phyloP scores from a whole-genome alignment of 2,113 vertebrate genomes.

The Anguilla japonica region DNA sequence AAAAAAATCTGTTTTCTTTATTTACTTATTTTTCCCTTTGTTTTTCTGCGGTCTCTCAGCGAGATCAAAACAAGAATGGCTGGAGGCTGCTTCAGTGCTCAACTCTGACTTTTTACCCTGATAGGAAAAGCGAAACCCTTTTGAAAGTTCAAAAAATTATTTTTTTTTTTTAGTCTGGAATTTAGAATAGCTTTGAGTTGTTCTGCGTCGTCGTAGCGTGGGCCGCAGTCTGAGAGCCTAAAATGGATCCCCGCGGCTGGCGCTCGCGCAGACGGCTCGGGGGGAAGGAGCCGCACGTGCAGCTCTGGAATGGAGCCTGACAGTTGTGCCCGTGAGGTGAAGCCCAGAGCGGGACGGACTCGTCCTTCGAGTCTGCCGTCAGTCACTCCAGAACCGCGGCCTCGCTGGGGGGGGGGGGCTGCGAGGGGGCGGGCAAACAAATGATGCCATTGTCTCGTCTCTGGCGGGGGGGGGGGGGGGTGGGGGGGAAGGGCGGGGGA shows the following conservation, averaged over 20 bases:
- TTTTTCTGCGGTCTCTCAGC: slow-evolving; percentile 46
- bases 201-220: neutral
- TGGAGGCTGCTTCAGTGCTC: neutral
- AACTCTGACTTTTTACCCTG: neutral
- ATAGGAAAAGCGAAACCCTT: neutral
- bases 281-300: neutral
- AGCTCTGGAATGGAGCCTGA: neutral
- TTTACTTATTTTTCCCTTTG: slow-evolving; percentile 34
- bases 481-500: neutral
- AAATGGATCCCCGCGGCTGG: neutral
- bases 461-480: neutral
- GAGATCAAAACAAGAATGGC: slow-evolving; percentile 16
- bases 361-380: neutral
- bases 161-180: neutral
- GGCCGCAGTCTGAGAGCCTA: neutral
- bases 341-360: neutral
- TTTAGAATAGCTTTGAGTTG: neutral
- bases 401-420: neutral
- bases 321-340: neutral
- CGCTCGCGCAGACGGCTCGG: neutral
- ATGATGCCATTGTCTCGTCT: neutral
- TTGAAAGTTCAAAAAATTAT: neutral
- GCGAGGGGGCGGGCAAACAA: neutral
- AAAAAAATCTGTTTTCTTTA: slow-evolving; percentile 53
- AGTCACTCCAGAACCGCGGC: neutral